Percentiles rank a stretch among this genome's conserved stretches.
Conservation (phyloP, 2,113 vertebrate genomes). For the Dipodomys spectabilis region DNA sequence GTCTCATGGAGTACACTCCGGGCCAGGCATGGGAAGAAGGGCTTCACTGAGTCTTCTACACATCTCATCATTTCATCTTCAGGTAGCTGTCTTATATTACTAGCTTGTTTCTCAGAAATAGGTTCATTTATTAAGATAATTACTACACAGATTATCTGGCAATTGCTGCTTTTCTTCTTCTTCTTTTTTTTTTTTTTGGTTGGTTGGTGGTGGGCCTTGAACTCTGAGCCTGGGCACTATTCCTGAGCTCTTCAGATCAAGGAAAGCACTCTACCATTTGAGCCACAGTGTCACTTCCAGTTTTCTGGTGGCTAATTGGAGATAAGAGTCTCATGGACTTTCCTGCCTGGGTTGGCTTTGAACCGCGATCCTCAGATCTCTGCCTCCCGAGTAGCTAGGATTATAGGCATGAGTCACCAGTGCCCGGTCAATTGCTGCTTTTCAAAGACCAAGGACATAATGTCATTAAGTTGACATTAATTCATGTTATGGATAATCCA, state of each 20-base stretch:
- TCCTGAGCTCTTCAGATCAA: too few species aligned
- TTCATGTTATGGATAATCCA: background rate
- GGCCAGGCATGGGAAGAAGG: background rate
- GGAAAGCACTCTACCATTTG: too few species aligned
- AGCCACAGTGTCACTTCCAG: too few species aligned
- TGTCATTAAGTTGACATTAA: conserved; percentile 25
- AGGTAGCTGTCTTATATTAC: background rate
- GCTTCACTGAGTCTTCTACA: background rate
- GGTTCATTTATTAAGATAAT: conserved; percentile 20
- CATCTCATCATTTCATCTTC: background rate
- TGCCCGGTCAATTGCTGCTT: background rate
- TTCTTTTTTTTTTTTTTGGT: too few species aligned
- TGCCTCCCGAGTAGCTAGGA: too few species aligned
- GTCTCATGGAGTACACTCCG: accelerated
- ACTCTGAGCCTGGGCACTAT: too few species aligned
- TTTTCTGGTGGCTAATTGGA: too few species aligned
- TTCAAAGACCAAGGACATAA: conserved; percentile 45
- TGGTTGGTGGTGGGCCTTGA: too few species aligned
- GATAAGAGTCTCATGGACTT: too few species aligned
- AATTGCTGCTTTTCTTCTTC: conserved; percentile 22
- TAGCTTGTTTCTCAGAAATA: conserved; percentile 9
- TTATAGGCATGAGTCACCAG: too few species aligned
- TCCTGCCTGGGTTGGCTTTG: too few species aligned
- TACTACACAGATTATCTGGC: conserved; percentile 33
- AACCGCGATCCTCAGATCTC: too few species aligned